Evolutionary conservation across 2,797 vertebrate species (phyloP).

Genomic region (Todus mexicanus): DNA sequence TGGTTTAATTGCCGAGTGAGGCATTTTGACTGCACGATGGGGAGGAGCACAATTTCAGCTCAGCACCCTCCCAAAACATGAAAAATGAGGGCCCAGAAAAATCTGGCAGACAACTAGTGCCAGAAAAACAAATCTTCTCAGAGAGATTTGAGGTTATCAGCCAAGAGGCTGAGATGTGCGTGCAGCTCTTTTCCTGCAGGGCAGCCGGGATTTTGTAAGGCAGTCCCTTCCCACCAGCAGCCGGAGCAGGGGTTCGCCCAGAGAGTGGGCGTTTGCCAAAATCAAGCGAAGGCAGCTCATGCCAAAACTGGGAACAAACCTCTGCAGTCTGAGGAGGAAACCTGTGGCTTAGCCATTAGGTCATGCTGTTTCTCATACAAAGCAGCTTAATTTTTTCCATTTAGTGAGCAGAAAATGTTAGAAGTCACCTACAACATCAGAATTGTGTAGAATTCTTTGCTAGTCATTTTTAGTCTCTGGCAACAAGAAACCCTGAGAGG

Average conservation of each 20-base stretch:
- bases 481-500: not conserved
- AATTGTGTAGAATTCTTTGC: not conserved
- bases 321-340: constrained; percentile 19
- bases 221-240: not conserved
- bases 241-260: rapidly evolving
- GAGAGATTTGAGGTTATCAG: constrained; percentile 2
- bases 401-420: constrained; percentile 13
- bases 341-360: constrained; percentile 9
- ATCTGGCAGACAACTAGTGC: not conserved
- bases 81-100: constrained; percentile 8
- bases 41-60: constrained; percentile 23
- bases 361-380: constrained; percentile 21
- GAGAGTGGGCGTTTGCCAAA: not conserved
- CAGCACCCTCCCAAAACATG: not conserved
- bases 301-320: constrained; percentile 16
- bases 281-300: not conserved
- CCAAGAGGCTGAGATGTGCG: not conserved
- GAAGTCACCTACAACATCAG: not conserved
- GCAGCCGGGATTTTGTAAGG: not conserved
- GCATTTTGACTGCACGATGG: not conserved
- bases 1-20: not conserved
- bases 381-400: constrained; percentile 1
- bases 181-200: constrained; percentile 32
- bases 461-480: not conserved
- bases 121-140: constrained; percentile 18